These are phyloP conservation scores for Morpho helenor DNA, from an alignment of 2,888 invertebrate species.

Conservation along the genomic window DNA sequence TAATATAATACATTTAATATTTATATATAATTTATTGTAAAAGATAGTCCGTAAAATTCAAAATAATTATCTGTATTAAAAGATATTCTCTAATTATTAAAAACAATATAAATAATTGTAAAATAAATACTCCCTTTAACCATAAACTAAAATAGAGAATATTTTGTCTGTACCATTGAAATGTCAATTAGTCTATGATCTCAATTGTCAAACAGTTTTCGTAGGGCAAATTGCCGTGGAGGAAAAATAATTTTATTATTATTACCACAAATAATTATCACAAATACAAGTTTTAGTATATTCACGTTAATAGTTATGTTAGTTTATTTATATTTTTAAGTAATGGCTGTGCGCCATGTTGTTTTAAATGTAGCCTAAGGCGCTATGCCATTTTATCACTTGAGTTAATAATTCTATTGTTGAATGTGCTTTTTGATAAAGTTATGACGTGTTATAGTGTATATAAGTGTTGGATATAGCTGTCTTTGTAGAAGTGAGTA, in stretches of 20 bases:
- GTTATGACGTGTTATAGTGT: constrained; percentile 44
- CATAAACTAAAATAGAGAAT: constrained; percentile 2
- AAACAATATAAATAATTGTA: no score
- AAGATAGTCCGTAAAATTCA: no score
- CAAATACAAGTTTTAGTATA: constrained; percentile 3
- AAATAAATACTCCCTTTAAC: neutral
- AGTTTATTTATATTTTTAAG: constrained; percentile 11
- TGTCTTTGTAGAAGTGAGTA: constrained; percentile 26
- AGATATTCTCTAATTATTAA: no score
- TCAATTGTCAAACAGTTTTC: constrained; percentile 32
- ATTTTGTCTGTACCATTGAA: constrained; percentile 17
- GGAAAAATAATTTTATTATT: constrained; percentile 14
- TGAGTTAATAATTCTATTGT: constrained; percentile 33
- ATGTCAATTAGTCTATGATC: constrained; percentile 20
- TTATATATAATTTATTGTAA: no score
- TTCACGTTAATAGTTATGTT: constrained; percentile 10
- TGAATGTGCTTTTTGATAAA: constrained; percentile 33
- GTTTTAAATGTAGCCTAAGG: constrained; percentile 28
- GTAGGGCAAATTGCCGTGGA: constrained; percentile 25
- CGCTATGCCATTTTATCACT: constrained; percentile 40
- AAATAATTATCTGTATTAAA: no score
- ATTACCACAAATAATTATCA: constrained; percentile 9
- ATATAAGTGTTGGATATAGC: constrained; percentile 21
- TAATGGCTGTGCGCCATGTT: constrained; percentile 20
- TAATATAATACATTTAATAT: neutral